Evolutionary conservation across 2,113 vertebrate species (phyloP), one percentile per base, ranked within the genome.

Genomic region (Excalfactoria chinensis): DNA sequence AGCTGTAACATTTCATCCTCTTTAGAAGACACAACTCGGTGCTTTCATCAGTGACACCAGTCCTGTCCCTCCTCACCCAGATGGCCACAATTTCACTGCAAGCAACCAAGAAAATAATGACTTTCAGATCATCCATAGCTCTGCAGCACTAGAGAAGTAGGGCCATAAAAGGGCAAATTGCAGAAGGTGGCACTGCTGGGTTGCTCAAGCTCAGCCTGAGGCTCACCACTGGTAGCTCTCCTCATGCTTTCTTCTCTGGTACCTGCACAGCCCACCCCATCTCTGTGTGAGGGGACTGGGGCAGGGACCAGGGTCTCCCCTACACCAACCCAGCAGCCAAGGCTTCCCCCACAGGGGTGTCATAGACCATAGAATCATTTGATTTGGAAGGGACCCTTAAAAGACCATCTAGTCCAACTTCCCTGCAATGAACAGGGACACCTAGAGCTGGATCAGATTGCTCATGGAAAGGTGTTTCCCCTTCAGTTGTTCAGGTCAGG

Each of bases 191-290:
- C 59, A 78, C 79, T 5, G 74, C 87, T 55, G 89, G 66, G 55
- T 53, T 85, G 75, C 70, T 72, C 34, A 41, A 40, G 53, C 49
- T 84, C 81, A 92, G 84, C 78, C 41, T 5, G 41, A 73, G 2
- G 16, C 44, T 89, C 11, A 69, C 73, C 78, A 64, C 77, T 78
- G 16, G 4, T 44, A 55, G 40, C 23, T 87, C 72, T 37, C 51
- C 64, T 84, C 1, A 0, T 8, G 2, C 21, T 55, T 69, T 62
- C 73, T 44, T 26, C 56, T 43, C 34, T 0, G 0, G 6, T 70
- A 59, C 37, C 55, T 73, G 30, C 28, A 53, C 66, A 21, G 25
- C 37, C 34, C 25, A 14, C 66, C 28, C 44, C 44, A 62, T 35
- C 35, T 21, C 41, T 88, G 41, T 80, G 41, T 60, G 60, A 70